A percentile compares a stretch with the other conserved stretches of the same genome.
Conservation (phyloP, 1,140 invertebrate species). For the Theocolax elegans region DNA sequence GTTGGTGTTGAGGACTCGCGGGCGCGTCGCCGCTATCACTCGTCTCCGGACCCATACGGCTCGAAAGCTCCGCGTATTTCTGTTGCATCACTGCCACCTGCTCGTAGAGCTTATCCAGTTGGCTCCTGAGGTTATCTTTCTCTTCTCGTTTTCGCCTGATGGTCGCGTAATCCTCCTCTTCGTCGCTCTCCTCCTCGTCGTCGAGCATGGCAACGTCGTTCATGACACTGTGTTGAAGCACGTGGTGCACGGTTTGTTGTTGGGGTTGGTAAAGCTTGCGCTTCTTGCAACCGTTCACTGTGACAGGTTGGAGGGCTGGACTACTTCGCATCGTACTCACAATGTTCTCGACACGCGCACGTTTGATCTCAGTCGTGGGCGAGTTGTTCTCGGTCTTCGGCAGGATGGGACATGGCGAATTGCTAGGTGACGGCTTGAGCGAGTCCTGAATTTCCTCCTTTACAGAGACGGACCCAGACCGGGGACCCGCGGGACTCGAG, state of each 20-base stretch:
- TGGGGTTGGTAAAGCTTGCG: conserved; percentile 96
- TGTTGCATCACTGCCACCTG: conserved; percentile 91
- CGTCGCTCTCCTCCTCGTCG: conserved; percentile 81
- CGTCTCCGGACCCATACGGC: conserved; percentile 80
- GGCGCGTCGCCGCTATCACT: conserved; percentile 78
- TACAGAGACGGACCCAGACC: conserved; percentile 69
- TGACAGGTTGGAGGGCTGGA: conserved; percentile 75
- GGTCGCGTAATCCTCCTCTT: conserved; percentile 77
- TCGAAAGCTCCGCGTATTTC: conserved; percentile 87
- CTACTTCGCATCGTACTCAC: conserved; percentile 91
- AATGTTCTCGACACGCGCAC: conserved; percentile 93
- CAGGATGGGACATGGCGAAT: conserved; percentile 62
- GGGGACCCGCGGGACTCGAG: conserved; percentile 69
- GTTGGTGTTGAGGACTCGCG: conserved; percentile 66
- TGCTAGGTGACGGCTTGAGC: conserved; percentile 62
- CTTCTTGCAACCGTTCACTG: conserved; percentile 94
- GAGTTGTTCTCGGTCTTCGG: conserved; percentile 61
- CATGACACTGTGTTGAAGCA: conserved; percentile 68
- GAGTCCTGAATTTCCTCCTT: conserved; percentile 75
- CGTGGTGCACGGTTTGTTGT: conserved; percentile 76
- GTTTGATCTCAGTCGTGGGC: conserved; percentile 80
- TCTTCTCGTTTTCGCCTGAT: conserved; percentile 85
- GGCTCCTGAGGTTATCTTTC: conserved; percentile 85
- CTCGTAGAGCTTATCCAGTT: conserved; percentile 87
- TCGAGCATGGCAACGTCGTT: conserved; percentile 78